A percentile compares a stretch with the other conserved stretches of the same genome.
Conservation (phyloP, 1,140 invertebrate genomes). For the Pseudomyrmex pallidus region DNA sequence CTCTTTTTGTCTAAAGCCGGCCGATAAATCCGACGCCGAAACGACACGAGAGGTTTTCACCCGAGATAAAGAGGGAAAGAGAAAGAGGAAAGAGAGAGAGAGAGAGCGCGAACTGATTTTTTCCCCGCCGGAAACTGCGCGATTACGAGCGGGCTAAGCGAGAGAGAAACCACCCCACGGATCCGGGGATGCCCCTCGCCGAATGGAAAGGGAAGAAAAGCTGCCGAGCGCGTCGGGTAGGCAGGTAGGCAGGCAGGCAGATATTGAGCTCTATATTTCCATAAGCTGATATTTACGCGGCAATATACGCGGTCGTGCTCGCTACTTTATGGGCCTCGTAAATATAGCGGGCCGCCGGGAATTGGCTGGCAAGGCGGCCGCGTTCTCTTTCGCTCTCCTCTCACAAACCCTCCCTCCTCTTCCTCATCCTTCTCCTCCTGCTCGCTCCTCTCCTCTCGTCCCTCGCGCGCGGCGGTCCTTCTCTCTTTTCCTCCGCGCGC, state of each 20-base stretch:
- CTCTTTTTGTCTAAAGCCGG: background rate
- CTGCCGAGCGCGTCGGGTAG: constrained; percentile 70
- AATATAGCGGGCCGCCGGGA: constrained; percentile 85
- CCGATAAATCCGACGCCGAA: constrained; percentile 38
- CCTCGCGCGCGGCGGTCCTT: constrained; percentile 31
- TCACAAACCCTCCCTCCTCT: constrained; percentile 16
- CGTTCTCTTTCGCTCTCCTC: constrained; percentile 63
- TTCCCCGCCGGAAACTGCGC: constrained; percentile 47
- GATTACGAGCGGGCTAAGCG: constrained; percentile 68
- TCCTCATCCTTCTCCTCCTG: constrained; percentile 5
- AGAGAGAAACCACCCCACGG: constrained; percentile 62
- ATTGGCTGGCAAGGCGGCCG: constrained; percentile 84
- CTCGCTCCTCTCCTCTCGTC: constrained; percentile 14
- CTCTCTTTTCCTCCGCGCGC: constrained; percentile 15
- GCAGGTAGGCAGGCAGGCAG: constrained; percentile 79
- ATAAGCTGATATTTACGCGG: constrained; percentile 86
- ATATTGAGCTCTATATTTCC: constrained; percentile 87
- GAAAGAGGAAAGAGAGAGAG: too few relatives aligned
- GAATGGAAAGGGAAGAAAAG: constrained; percentile 77
- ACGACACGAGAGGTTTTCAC: background rate
- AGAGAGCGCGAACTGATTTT: constrained; percentile 63
- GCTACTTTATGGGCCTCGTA: constrained; percentile 86
- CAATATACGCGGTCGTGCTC: constrained; percentile 85
- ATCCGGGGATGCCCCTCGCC: constrained; percentile 54
- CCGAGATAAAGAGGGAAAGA: too few relatives aligned